These are phyloP conservation scores for Caenorhabditis briggsae DNA, from an alignment of 1,140 invertebrate genomes.

Conservation along the genomic window DNA sequence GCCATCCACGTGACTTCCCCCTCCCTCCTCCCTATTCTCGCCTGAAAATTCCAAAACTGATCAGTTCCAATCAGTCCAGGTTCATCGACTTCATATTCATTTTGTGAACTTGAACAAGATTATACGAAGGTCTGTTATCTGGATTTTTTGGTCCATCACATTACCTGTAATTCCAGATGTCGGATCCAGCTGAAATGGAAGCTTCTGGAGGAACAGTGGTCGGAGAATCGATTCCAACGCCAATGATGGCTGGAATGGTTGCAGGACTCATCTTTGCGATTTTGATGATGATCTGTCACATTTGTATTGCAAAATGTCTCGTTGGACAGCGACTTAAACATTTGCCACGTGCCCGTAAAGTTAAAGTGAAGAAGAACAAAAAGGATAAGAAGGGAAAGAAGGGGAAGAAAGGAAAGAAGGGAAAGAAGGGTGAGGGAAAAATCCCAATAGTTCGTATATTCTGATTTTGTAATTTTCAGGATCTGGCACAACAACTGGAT, in stretches of 20 bases:
- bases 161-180: neutral
- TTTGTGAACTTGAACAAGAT: slow-evolving; percentile 36
- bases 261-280: slow-evolving; percentile 31
- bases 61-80: neutral
- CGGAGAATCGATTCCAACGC: slow-evolving; percentile 2
- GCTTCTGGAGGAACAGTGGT: neutral
- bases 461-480: neutral
- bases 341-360: slow-evolving; percentile 28
- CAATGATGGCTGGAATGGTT: slow-evolving; percentile 12
- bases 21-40: no score
- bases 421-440: neutral
- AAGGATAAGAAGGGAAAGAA: slow-evolving; percentile 34
- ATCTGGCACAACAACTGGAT: neutral
- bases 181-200: neutral
- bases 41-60: no score
- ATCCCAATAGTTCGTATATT: neutral
- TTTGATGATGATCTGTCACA: slow-evolving; percentile 45
- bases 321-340: slow-evolving; percentile 9
- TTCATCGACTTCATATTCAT: slow-evolving; percentile 20
- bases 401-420: slow-evolving; percentile 46
- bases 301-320: slow-evolving; percentile 24
- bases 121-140: neutral
- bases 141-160: neutral
- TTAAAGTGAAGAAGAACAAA: slow-evolving; percentile 17
- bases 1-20: no score